Evolutionary conservation across 1,140 invertebrate species (phyloP).

Genomic region (Pseudomyrmex concolor): DNA sequence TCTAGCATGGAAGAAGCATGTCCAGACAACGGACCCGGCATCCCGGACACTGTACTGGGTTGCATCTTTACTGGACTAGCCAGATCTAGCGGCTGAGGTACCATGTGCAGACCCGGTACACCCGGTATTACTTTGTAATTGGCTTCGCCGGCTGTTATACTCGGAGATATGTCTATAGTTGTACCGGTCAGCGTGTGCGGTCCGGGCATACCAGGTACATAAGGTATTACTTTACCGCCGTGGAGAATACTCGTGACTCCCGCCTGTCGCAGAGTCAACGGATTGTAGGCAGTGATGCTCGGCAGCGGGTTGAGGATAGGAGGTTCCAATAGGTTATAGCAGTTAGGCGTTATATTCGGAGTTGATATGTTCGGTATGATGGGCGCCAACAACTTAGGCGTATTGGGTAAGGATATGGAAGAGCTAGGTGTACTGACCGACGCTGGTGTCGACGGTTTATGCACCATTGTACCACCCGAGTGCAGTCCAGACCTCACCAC

Average conservation of each 20-base stretch:
- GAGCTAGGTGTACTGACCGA: constrained; percentile 69
- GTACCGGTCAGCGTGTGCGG: constrained; percentile 87
- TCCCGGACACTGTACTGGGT: constrained; percentile 64
- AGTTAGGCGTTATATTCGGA: constrained; percentile 85
- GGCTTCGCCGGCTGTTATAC: constrained; percentile 66
- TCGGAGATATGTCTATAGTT: constrained; percentile 79
- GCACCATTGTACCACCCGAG: constrained; percentile 90
- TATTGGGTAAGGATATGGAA: constrained; percentile 85
- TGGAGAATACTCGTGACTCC: constrained; percentile 81
- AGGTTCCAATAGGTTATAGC: constrained; percentile 79
- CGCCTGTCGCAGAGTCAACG: constrained; percentile 86
- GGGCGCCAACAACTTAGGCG: constrained; percentile 86
- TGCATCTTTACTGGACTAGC: constrained; percentile 77
- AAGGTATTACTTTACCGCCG: constrained; percentile 91
- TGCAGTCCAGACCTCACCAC: constrained; percentile 90
- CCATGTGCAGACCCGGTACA: constrained; percentile 75
- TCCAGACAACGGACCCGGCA: constrained; percentile 58
- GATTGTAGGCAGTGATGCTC: constrained; percentile 90
- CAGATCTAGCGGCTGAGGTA: constrained; percentile 80
- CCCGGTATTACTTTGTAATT: constrained; percentile 80
- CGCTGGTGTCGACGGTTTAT: constrained; percentile 84
- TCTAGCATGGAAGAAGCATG: constrained; percentile 47
- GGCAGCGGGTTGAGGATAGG: constrained; percentile 82
- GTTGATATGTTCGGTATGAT: constrained; percentile 87
- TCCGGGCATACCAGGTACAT: constrained; percentile 94